Percentiles rank a stretch among this genome's conserved stretches.
Evolutionary conservation across 2,113 vertebrate genomes (phyloP).

Genomic region (Saiga tatarica): DNA sequence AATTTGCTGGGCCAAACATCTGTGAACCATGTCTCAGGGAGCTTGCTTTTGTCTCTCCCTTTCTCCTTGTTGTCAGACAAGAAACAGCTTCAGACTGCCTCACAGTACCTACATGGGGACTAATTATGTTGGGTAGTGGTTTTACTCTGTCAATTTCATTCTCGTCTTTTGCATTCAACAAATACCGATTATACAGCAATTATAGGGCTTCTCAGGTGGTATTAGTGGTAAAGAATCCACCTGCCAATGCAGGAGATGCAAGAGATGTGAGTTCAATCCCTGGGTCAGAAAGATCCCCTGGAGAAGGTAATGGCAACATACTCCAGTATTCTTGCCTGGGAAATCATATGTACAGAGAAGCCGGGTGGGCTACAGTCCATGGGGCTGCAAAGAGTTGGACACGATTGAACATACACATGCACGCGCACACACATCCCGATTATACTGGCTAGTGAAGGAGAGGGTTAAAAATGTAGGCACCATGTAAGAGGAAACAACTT

Average conservation of each 20-base stretch:
- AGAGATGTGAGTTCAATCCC: neutral
- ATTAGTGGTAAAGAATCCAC: neutral
- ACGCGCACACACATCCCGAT: neutral
- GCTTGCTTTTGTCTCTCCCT: neutral
- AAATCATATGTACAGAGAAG: neutral
- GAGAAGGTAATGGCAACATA: neutral
- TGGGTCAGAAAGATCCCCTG: neutral
- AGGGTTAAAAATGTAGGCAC: neutral
- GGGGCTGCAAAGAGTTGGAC: neutral
- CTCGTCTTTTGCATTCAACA: neutral
- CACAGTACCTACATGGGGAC: accelerated
- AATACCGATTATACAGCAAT: neutral
- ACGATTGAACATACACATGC: neutral
- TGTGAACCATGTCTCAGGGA: neutral
- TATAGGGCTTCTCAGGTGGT: neutral
- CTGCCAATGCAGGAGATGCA: neutral
- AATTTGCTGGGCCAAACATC: neutral
- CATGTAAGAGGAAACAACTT: neutral
- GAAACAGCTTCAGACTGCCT: neutral
- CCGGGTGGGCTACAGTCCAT: neutral
- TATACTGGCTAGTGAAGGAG: neutral
- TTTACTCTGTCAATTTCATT: neutral
- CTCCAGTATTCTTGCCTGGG: neutral
- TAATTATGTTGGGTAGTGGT: neutral
- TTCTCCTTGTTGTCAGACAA: neutral